These are phyloP conservation scores for Azorinus chamasolen DNA, from an alignment of 2,888 invertebrate genomes.

Conservation along the genomic window DNA sequence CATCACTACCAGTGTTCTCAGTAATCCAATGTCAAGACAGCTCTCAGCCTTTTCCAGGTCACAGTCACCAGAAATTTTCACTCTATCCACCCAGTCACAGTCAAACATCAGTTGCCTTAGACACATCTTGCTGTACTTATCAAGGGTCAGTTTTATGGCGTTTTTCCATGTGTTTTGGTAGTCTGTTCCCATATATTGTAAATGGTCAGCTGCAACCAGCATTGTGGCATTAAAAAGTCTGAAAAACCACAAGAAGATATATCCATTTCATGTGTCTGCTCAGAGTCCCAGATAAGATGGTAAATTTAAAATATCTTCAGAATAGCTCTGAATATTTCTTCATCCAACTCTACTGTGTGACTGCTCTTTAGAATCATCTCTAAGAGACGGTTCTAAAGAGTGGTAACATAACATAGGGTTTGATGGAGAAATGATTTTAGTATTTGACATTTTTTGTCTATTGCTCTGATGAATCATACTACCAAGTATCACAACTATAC, in stretches of 20 bases:
- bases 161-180: conserved; percentile 39
- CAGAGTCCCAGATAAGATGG: no score
- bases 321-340: no score
- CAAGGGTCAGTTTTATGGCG: conserved; percentile 33
- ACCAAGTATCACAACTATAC: no score
- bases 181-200: conserved; percentile 22
- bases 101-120: conserved; percentile 14
- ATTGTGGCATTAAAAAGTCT: conserved; percentile 46
- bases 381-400: no score
- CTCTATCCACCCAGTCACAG: conserved; percentile 44
- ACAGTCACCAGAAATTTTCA: conserved; percentile 40
- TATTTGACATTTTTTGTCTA: no score
- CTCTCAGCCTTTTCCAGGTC: conserved; percentile 17
- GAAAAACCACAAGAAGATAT: conserved; percentile 26
- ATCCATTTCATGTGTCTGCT: no score
- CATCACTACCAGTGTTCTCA: conserved; percentile 41
- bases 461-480: no score
- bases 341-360: no score
- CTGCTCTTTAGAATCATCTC: no score
- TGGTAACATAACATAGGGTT: no score
- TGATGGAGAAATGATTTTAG: no score
- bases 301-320: no score
- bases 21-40: conserved; percentile 45
- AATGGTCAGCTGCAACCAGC: conserved; percentile 25
- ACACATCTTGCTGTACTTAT: conserved; percentile 34